Percentiles rank a stretch among this genome's conserved stretches.
Conservation (phyloP, 1,140 invertebrate genomes). For the Drosophila paulistorum region DNA sequence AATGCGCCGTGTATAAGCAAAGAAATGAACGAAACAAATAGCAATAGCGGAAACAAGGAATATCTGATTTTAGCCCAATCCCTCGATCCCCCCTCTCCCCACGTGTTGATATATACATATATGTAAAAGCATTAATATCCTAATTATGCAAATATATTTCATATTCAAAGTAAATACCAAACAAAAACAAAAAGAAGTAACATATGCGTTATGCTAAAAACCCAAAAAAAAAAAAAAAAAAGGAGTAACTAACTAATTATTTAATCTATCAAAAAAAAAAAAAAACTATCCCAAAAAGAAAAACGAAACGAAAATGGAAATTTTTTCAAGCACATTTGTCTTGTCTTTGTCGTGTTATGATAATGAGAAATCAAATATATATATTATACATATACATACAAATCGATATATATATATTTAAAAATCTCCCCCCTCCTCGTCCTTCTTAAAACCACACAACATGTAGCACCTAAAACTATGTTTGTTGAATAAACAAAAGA, state of each 20-base stretch:
- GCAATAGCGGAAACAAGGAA: constrained; percentile 5
- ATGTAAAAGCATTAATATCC: constrained; percentile 1
- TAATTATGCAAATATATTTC: constrained; percentile 4
- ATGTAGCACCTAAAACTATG: constrained; percentile 16
- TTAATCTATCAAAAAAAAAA: constrained; percentile 4
- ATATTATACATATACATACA: constrained; percentile 12
- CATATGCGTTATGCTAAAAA: constrained; percentile 14
- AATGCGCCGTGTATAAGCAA: neutral
- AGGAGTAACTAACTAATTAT: constrained; percentile 10
- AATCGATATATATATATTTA: neutral
- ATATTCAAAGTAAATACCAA: constrained; percentile 2
- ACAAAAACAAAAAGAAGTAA: neutral
- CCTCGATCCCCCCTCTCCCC: neutral
- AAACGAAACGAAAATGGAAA: neutral
- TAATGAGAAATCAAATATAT: constrained; percentile 27
- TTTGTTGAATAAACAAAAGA: constrained; percentile 13
- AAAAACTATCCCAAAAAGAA: constrained; percentile 4
- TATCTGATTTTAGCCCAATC: neutral
- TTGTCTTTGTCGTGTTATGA: constrained; percentile 42
- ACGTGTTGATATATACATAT: neutral
- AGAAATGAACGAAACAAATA: neutral
- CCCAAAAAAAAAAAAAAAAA: neutral
- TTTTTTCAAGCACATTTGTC: constrained; percentile 33
- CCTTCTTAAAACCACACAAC: constrained; percentile 2
- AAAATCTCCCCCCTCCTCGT: neutral